Base-by-base conservation (phyloP, 2,888 invertebrate genomes). In the Periphyllus acericola region DNA sequence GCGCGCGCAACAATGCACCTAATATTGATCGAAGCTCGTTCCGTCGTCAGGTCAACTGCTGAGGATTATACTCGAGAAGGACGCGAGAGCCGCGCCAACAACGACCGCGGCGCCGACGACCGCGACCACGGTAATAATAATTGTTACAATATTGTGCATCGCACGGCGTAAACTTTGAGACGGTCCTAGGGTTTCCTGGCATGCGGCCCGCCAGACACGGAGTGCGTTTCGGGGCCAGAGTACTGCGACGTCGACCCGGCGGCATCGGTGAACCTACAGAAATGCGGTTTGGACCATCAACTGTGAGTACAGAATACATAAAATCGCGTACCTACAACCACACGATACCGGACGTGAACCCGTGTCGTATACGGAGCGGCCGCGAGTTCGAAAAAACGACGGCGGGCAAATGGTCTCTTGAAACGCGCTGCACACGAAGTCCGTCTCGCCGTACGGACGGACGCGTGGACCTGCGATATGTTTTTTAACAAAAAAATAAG, bases 161-260 rank as follows among this genome's bases (percentile, higher is more conserved):
- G 4, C 4, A n/a, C 66, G 21, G n/a, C n/a, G 21, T 9, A 83
- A 25, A n/a, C 36, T 83, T 83, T 36, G 9, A 68, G n/a, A 8
- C 3, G 21, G 8, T 66, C 80, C 32, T 71, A 87, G 86, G 71
- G 40, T 32, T 72, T 25, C 46, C 32, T 21, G 29, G 1, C 14
- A 21, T 87, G 86, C 60, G 60, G 32, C 60, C 71, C n/a, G n/a
- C n/a, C 14, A 32, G 29, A 32, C 29, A n/a, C 74, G 14, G 74
- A 80, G 32, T 87, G 86, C 29, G 80, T 87, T 55, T 74, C 60
- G n/a, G 29, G n/a, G 3, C 19, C 19, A 11, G 79, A 81, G 40
- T 29, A 29, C 29, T 87, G 86, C 32, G 72, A 72, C 17, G 3
- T 74, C 14, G 29, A 29, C 40, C 17, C 52, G 21, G 46, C n/a